phyloP scores from a whole-genome alignment of 2,113 vertebrate species.

The Oreocharis arfaki region DNA sequence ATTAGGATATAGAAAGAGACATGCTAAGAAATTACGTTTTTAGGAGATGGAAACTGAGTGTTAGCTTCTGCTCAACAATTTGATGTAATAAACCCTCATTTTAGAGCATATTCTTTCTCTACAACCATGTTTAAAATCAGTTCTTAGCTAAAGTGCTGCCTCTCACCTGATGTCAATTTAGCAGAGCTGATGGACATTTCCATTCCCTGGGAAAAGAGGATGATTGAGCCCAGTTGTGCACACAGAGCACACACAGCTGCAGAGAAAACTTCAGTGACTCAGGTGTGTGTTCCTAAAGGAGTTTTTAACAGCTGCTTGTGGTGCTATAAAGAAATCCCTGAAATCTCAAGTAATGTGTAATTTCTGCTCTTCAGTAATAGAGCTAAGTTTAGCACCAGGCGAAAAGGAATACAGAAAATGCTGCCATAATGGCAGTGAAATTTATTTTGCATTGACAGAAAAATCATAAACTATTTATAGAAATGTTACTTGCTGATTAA shows the following conservation, averaged over 20 bases:
- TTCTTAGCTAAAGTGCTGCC: neutral
- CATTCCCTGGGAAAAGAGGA: neutral
- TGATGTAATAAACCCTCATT: neutral
- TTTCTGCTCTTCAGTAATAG: neutral
- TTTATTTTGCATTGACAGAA: neutral
- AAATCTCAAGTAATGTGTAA: neutral
- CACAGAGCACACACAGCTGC: neutral
- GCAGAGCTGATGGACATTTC: neutral
- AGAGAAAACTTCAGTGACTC: neutral
- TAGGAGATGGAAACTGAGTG: neutral
- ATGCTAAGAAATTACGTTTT: neutral
- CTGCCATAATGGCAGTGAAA: neutral
- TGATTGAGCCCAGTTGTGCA: neutral
- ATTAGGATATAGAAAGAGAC: neutral
- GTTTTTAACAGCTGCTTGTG: neutral
- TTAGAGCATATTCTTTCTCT: neutral
- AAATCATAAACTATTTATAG: neutral
- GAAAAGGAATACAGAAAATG: neutral
- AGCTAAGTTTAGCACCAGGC: neutral
- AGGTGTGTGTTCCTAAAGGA: neutral
- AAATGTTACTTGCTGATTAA: constrained; percentile 15
- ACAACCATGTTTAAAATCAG: neutral
- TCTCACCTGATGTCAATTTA: neutral
- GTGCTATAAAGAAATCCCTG: neutral
- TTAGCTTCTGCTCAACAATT: neutral